Conservation (phyloP, 2,888 invertebrate species). For the Melanargia galathea region DNA sequence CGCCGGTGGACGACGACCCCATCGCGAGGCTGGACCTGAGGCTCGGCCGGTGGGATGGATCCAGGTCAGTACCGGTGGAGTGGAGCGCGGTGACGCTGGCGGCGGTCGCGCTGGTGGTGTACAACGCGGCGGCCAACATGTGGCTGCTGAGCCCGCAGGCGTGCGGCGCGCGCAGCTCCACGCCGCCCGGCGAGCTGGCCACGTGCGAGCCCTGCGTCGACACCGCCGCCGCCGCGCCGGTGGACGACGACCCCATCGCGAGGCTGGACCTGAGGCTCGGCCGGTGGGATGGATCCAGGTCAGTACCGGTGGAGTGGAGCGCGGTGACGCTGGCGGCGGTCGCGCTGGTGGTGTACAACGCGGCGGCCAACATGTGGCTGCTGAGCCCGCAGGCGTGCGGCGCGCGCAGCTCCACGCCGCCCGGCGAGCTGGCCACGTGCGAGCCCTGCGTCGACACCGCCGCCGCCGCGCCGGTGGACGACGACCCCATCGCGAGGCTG, state of each 20-base stretch:
- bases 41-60: constrained; percentile 89
- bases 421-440: constrained; percentile 59
- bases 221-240: constrained; percentile 51
- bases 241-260: constrained; percentile 55
- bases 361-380: constrained; percentile 71
- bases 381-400: constrained; percentile 63
- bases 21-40: constrained; percentile 84
- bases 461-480: constrained; percentile 57
- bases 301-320: constrained; percentile 80
- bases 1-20: constrained; percentile 68
- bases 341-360: constrained; percentile 83
- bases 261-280: neutral
- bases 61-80: constrained; percentile 69
- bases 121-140: constrained; percentile 71
- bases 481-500: constrained; percentile 79
- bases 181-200: constrained; percentile 53
- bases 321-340: constrained; percentile 84
- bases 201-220: constrained; percentile 69
- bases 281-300: constrained; percentile 81
- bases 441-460: constrained; percentile 66
- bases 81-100: constrained; percentile 86
- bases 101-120: constrained; percentile 85
- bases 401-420: constrained; percentile 48
- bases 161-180: constrained; percentile 53
- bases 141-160: constrained; percentile 65